phyloP scores from a whole-genome alignment of 2,888 invertebrate species.

The Chirona hameri region DNA sequence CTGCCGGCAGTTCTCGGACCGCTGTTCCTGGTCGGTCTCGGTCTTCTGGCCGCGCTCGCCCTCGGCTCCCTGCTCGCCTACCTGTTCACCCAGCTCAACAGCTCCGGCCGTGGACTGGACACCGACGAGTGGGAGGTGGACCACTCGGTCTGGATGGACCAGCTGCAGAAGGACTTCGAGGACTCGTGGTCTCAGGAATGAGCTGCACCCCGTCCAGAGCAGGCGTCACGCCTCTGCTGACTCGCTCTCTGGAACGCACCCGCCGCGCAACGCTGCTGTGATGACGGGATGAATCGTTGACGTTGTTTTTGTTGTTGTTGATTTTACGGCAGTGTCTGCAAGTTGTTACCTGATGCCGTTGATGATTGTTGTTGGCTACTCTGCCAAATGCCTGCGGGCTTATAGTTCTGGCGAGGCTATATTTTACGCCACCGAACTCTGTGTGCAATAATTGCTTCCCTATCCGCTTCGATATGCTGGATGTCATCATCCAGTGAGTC shows the following conservation, averaged over 20 bases:
- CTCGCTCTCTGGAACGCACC: not conserved
- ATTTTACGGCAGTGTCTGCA: not conserved
- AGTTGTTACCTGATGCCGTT: not conserved
- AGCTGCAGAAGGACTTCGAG: constrained; percentile 26
- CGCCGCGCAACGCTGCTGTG: not conserved
- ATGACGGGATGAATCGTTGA: not conserved
- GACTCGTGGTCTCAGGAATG: not conserved
- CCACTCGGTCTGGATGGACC: constrained; percentile 27
- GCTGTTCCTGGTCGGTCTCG: not conserved
- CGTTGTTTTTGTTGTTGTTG: not conserved
- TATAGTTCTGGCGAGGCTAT: too few species aligned
- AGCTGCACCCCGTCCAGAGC: not conserved
- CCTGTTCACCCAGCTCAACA: constrained; percentile 25
- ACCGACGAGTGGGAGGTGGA: constrained; percentile 13
- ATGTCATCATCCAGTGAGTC: too few species aligned
- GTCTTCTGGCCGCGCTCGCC: not conserved
- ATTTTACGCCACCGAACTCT: too few species aligned
- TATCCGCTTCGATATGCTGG: too few species aligned
- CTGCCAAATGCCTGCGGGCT: not conserved
- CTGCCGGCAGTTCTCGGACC: not conserved
- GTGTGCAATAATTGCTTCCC: too few species aligned
- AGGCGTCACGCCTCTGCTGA: not conserved
- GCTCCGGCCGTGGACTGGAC: constrained; percentile 9
- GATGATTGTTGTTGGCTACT: not conserved
- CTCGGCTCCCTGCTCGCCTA: not conserved